Conservation (phyloP, 2,113 vertebrate genomes). For the Zosterops borbonicus region DNA sequence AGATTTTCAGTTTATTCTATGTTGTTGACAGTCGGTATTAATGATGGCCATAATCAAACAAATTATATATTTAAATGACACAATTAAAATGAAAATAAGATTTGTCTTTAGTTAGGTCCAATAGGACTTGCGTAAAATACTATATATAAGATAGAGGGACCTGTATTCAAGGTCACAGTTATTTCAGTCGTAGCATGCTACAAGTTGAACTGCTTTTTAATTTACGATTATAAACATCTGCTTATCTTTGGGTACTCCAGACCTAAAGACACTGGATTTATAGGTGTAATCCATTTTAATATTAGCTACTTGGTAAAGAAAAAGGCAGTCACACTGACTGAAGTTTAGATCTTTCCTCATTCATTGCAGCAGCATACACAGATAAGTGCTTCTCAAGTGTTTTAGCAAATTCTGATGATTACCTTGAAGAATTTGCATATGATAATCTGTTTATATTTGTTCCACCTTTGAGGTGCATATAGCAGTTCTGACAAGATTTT, state of each 20-base stretch:
- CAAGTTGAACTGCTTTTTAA: not conserved
- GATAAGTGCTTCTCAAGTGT: not conserved
- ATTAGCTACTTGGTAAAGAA: not conserved
- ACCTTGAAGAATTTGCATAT: slow-evolving; percentile 10
- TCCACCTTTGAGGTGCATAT: not conserved
- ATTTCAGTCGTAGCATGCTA: not conserved
- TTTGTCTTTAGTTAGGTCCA: not conserved
- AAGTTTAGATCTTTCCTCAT: not conserved
- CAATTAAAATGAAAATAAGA: slow-evolving; percentile 1
- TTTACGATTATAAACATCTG: not conserved
- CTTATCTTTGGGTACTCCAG: not conserved
- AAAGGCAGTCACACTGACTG: not conserved
- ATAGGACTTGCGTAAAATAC: not conserved
- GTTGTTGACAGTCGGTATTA: not conserved
- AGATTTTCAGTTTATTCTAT: not conserved
- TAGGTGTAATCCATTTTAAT: not conserved
- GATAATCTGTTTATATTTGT: not conserved
- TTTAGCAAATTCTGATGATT: slow-evolving; percentile 3
- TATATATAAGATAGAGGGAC: not conserved
- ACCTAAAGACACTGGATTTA: not conserved
- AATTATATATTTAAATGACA: not conserved
- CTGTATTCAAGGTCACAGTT: not conserved
- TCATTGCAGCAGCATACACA: not conserved
- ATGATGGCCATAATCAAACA: not conserved
- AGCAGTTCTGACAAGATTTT: not conserved